Conservation (phyloP, 2,797 vertebrate genomes). For the Kryptopterus vitreolus region DNA sequence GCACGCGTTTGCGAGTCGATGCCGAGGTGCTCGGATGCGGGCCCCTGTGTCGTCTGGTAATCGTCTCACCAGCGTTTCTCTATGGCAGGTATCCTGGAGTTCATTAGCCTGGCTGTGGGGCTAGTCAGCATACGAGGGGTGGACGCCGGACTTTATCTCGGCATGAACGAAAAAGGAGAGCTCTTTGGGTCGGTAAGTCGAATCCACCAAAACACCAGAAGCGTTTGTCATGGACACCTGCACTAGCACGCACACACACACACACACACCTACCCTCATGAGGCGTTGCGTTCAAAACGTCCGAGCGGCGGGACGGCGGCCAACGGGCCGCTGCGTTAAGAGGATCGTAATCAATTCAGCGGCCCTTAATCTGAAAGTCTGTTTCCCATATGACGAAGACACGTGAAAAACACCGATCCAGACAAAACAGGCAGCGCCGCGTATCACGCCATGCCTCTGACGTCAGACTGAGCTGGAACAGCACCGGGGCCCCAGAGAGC, state of each 20-base stretch:
- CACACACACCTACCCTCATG: constrained; percentile 22
- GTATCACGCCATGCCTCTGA: constrained; percentile 37
- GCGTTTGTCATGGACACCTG: background rate
- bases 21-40: constrained; percentile 20
- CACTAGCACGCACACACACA: too few species aligned
- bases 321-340: constrained; percentile 29
- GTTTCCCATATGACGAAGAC: constrained; percentile 47
- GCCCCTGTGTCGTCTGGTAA: constrained; percentile 43
- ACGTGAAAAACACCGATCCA: constrained; percentile 42
- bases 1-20: constrained; percentile 9
- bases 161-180: constrained; percentile 98
- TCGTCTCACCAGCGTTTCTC: constrained; percentile 57
- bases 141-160: constrained; percentile 95
- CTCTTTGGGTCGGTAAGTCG: constrained; percentile 98
- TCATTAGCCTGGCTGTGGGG: constrained; percentile 98
- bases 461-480: constrained; percentile 27
- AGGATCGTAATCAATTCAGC: constrained; percentile 33
- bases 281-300: constrained; percentile 24
- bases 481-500: constrained; percentile 23
- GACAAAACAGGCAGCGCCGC: constrained; percentile 48
- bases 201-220: constrained; percentile 38
- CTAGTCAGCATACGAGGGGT: constrained; percentile 98
- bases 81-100: constrained; percentile 92
- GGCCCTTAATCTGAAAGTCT: constrained; percentile 34
- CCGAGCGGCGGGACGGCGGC: constrained; percentile 19